Evolutionary conservation across 2,113 vertebrate genomes (phyloP).

Genomic region (Sturnus vulgaris): DNA sequence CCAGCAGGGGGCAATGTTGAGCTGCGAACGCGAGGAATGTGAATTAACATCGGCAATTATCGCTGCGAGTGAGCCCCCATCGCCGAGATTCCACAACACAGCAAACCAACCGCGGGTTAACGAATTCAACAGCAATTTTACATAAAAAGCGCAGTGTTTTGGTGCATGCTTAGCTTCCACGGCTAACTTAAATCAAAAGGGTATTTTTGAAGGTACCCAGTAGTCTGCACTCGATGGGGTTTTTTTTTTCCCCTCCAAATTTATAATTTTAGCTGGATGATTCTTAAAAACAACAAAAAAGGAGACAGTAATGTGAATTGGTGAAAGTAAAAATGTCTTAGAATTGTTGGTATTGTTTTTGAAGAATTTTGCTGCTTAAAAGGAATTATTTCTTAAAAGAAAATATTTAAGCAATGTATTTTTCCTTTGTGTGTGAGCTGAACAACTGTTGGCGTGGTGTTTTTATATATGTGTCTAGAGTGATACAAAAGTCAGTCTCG

Average conservation of each 20-base stretch:
- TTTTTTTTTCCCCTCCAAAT: neutral
- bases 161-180: constrained; percentile 64
- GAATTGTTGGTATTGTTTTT: neutral
- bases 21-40: constrained; percentile 36
- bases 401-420: neutral
- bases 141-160: constrained; percentile 69
- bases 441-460: neutral
- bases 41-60: constrained; percentile 73
- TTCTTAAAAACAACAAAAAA: neutral
- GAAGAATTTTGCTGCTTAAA: neutral
- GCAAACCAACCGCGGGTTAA: constrained; percentile 79
- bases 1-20: constrained; percentile 93
- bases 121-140: constrained; percentile 80
- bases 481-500: neutral
- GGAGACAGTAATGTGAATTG: neutral
- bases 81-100: constrained; percentile 76
- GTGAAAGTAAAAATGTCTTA: neutral
- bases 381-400: neutral
- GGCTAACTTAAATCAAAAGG: constrained; percentile 55
- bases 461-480: neutral
- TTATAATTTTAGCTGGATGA: constrained; percentile 1
- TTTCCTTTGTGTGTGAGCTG: constrained; percentile 20
- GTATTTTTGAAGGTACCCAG: constrained; percentile 21
- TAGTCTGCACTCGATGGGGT: neutral
- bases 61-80: constrained; percentile 73